Percentiles rank a stretch among this genome's conserved stretches.
Evolutionary conservation across 2,888 invertebrate genomes (phyloP).

Genomic region (Tenthredo livida): DNA sequence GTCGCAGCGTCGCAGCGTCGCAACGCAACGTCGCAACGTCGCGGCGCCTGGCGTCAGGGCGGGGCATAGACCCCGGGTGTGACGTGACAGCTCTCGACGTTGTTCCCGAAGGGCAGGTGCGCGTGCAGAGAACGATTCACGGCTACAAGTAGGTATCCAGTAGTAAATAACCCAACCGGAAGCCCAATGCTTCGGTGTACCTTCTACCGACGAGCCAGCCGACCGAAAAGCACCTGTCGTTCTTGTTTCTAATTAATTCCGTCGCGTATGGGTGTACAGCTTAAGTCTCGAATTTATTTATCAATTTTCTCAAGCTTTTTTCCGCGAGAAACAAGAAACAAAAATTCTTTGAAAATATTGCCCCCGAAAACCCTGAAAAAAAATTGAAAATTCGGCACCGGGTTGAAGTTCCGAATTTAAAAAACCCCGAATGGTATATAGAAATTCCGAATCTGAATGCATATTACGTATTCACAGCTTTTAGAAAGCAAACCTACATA

Average conservation of each 20-base stretch:
- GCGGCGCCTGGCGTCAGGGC: constrained; percentile 7
- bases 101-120: constrained; percentile 33
- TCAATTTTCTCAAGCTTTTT: neutral
- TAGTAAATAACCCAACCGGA: constrained; percentile 22
- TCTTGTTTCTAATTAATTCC: constrained; percentile 28
- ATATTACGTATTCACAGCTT: too few relatives aligned
- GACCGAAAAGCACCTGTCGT: constrained; percentile 33
- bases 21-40: neutral
- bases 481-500: too few relatives aligned
- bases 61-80: constrained; percentile 9
- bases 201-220: neutral
- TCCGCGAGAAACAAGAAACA: neutral
- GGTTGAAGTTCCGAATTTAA: too few relatives aligned
- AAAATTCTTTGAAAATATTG: too few relatives aligned
- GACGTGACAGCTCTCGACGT: constrained; percentile 28
- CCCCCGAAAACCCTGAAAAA: neutral
- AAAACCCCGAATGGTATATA: too few relatives aligned
- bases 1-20: neutral
- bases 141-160: constrained; percentile 17
- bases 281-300: neutral
- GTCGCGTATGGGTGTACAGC: neutral
- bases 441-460: too few relatives aligned
- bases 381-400: neutral
- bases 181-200: neutral
- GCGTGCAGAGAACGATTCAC: constrained; percentile 27